Evolutionary conservation across 2,888 invertebrate species (phyloP), one percentile per base, ranked within the genome.

Genomic region (Standfussiana lucernea): DNA sequence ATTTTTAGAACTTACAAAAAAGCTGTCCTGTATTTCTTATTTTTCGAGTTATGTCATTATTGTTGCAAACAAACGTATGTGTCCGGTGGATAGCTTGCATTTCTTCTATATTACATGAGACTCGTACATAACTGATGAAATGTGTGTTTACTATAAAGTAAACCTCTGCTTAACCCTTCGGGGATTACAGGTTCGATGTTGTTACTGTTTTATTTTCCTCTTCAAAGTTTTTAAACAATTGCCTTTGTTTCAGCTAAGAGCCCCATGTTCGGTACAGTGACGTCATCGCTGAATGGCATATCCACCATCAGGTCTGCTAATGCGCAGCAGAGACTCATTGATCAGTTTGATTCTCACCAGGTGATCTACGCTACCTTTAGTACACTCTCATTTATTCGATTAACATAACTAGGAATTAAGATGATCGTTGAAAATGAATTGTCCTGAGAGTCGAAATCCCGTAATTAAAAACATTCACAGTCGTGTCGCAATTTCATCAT

Each of bases 231-330:
- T n/a, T 0, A 32, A n/a, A 45, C 0, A 32, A 32, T 40, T 45
- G 32, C 1, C 0, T 79, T 80, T 65, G 70, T 92, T 92, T 28
- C 93, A 98, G 98, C 98, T 32, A 97, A 98, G 83, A 98, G 98
- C 89, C 98, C 98, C 0, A 98, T 98, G 0, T 98, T 98, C 90
- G 97, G 98, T 1, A 98, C 98, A 94, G 96, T 98, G 37, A 97
- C 98, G 70, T 97, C 98, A 28, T 97, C 98, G 0, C 95, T 98
- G 1, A 97, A 97, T 87, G 98, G 98, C 1, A 97, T 98, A 32
- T 96, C 98, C 1, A 98, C 98, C 0, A 98, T 98, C 66, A 95
- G 98, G 88, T 98, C 98, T 0, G 97, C 97, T 72, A 95, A 97
- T 28, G 97, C 97, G 1, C 97, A 98, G 90, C 90, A 96, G 0